phyloP scores from a whole-genome alignment of 2,888 invertebrate species.

The Poecilobothrus nobilitatus region DNA sequence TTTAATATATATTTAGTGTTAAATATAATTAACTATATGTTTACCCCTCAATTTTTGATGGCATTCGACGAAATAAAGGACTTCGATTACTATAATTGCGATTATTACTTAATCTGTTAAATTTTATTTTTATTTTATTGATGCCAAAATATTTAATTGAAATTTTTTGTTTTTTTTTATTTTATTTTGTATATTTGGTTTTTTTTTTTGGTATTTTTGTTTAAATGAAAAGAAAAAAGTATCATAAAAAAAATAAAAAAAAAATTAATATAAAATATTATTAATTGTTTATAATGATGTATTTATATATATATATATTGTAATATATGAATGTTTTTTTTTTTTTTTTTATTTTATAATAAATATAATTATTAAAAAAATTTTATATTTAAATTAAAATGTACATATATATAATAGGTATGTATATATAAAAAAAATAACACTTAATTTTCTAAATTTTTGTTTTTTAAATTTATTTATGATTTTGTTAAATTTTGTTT shows the following conservation, averaged over 20 bases:
- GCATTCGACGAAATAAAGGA: slow-evolving; percentile 43
- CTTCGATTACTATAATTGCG: slow-evolving; percentile 25
- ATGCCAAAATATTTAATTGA: slow-evolving; percentile 38
- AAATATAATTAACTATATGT: slow-evolving; percentile 15
- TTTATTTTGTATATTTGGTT: slow-evolving; percentile 13
- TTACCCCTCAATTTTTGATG: slow-evolving; percentile 46
- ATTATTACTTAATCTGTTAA: background rate
- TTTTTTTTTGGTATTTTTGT: slow-evolving; percentile 15
- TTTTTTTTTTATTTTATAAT: too few relatives aligned
- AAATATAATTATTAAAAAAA: slow-evolving; percentile 3
- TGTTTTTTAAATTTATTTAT: too few relatives aligned
- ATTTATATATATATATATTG: background rate
- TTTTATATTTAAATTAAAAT: background rate
- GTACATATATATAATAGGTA: too few relatives aligned
- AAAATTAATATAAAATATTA: background rate
- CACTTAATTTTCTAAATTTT: slow-evolving; percentile 6
- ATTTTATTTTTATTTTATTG: slow-evolving; percentile 32
- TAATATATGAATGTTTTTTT: too few relatives aligned
- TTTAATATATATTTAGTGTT: slow-evolving; percentile 9
- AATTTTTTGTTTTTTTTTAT: slow-evolving; percentile 26
- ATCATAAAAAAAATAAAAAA: background rate
- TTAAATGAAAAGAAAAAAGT: background rate
- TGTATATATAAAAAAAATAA: slow-evolving; percentile 14
- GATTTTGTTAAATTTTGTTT: too few relatives aligned
- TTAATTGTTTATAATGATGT: background rate